Base-by-base conservation (phyloP, 2,113 vertebrate genomes). In the Catharus minimus region DNA sequence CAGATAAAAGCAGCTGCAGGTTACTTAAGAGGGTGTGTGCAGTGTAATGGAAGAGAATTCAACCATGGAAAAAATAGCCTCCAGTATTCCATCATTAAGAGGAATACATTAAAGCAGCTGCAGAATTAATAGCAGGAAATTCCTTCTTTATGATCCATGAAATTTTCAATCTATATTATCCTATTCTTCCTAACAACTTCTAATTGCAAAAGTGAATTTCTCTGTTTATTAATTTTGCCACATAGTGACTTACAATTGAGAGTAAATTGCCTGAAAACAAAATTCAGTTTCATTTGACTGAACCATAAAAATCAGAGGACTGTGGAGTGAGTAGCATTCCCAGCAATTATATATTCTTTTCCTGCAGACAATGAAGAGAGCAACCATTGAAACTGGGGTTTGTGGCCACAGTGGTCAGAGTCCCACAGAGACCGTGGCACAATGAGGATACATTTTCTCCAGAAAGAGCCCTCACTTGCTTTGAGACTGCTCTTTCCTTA, bases 41-140 rank as follows among this genome's bases (percentile, higher is more conserved):
- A 72, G 64, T 94, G 89, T 94, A 90, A 83, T 62, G 87, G 92
- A 75, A 94, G 93, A 94, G 90, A 96, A 94, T 82, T 84, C 68
- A 87, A 71, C 56, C 73, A 67, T 46, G 87, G 88, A 73, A 92
- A 96, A 96, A 88, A 82, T 57, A 89, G 76, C 88, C 55, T 94
- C 73, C 65, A 77, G 69, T 85, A 39, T 94, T 87, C 92, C 79
- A 43, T 89, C 87, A 75, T 94, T 90, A 93, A 91, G 92, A 89
- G 79, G 67, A 89, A 39, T 50, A 57, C 79, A 89, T 38, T 44
- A 90, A 78, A 93, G 49, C 90, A 97, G 93, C 88, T 95, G 93
- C 89, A 90, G 82, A 90, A 78, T 55, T 72, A 83, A 92, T 82
- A 93, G 90, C 75, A 66, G 84, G 94, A 94, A 94, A 92, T 91